Percentiles rank a stretch among this genome's conserved stretches.
These are phyloP conservation scores for Thelaira solivaga DNA, from an alignment of 2,888 invertebrate genomes.

Conservation along the genomic window DNA sequence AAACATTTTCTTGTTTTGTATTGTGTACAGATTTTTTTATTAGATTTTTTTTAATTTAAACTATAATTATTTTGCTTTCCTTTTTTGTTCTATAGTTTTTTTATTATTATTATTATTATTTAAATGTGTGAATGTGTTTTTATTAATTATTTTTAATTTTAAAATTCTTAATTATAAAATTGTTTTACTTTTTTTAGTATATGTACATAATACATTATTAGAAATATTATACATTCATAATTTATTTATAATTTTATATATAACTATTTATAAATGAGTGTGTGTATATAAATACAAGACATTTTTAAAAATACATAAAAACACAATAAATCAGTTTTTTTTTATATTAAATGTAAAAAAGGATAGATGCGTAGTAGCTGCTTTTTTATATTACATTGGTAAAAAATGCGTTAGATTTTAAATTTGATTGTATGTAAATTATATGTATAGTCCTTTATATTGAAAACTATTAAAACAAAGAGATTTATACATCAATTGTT, in stretches of 20 bases:
- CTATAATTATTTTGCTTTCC: slow-evolving; percentile 64
- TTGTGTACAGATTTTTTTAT: slow-evolving; percentile 36
- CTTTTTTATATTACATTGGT: slow-evolving; percentile 49
- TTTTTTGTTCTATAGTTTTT: slow-evolving; percentile 5
- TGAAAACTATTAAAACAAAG: too few species aligned
- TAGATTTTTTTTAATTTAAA: slow-evolving; percentile 27
- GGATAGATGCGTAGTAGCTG: slow-evolving; percentile 25
- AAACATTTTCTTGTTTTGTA: background rate
- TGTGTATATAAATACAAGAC: slow-evolving; percentile 23
- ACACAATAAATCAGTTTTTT: slow-evolving; percentile 18
- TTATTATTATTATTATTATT: background rate
- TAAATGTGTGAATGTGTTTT: slow-evolving; percentile 65
- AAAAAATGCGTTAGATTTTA: background rate
- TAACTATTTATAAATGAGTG: slow-evolving; percentile 49
- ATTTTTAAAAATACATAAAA: slow-evolving; percentile 23
- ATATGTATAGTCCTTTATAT: background rate
- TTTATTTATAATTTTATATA: slow-evolving; percentile 27
- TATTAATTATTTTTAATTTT: slow-evolving; percentile 24
- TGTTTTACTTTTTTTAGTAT: slow-evolving; percentile 28
- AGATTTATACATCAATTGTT: too few species aligned
- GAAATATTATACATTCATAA: slow-evolving; percentile 52
- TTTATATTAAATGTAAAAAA: background rate
- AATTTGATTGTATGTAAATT: background rate
- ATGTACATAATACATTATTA: slow-evolving; percentile 50
- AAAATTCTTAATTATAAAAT: slow-evolving; percentile 50